Base-by-base conservation (phyloP, 2,888 invertebrate species). In the Noctuana brunneofusca region DNA sequence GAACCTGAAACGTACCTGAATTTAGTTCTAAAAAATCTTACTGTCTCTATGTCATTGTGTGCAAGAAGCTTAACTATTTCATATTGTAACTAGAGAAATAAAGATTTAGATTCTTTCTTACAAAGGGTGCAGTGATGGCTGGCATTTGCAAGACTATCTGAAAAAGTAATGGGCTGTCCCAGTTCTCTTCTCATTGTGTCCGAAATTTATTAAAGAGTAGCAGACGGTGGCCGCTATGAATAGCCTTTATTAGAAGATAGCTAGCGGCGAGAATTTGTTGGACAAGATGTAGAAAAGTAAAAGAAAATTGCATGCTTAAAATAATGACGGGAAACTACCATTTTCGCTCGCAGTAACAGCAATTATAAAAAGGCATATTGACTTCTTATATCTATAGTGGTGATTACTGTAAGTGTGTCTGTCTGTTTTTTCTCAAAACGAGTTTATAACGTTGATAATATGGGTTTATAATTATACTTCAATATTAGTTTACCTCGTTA, bases 91-190 rank as follows among this genome's bases (percentile, higher is more conserved):
- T 46, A 11, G 12, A 20, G 18, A 46, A 11, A 20, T 48, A 18
- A 52, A 32, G n/a, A 16, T 52, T 22, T 53, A 22, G 1, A 38
- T n/a, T 22, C 8, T 53, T 20, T 18, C 4, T 20, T 38, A 38
- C 53, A 53, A 53, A 38, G 22, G 20, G 5, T 38, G 53, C 53
- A 53, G 53, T 53, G 18, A 22, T 20, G 32, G 3, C 32, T 52
- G 20, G 14, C 27, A 50, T 18, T 52, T 32, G 30, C 52, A 32
- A 52, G 50, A 50, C 38, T 35, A 22, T 38, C 22, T 53, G 35
- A 53, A 53, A 53, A 53, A 38, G 14, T 53, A 53, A 52, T 52
- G 27, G 16, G 30, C 32, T 32, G 52, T 52, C 52, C 52, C 32
- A 32, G 52, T 52, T 52, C 30, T 52, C 50, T 50, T 30, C 16